Percentiles rank a stretch among this genome's conserved stretches.
Evolutionary conservation across 1,140 invertebrate species (phyloP).

Genomic region (Linepithema humile): DNA sequence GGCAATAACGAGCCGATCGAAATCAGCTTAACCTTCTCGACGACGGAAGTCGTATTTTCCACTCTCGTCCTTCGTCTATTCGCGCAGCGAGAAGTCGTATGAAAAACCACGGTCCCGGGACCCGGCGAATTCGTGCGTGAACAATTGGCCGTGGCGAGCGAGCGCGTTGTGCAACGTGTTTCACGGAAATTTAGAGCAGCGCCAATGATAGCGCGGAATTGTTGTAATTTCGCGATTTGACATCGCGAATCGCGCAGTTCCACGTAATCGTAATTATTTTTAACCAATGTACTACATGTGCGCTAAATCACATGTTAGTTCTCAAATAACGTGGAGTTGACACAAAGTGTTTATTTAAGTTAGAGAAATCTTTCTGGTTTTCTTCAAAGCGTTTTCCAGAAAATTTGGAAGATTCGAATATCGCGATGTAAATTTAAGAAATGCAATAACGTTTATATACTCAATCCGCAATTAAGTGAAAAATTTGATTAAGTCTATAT

Average conservation of each 20-base stretch:
- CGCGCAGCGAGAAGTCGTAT: constrained; percentile 24
- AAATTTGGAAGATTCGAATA: neutral
- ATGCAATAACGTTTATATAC: neutral
- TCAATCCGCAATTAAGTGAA: neutral
- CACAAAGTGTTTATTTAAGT: neutral
- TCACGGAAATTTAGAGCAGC: constrained; percentile 50
- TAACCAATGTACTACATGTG: constrained; percentile 26
- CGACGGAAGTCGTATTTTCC: constrained; percentile 23
- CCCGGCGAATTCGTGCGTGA: constrained; percentile 74
- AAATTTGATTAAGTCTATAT: neutral
- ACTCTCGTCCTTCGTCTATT: constrained; percentile 44
- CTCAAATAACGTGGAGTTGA: neutral
- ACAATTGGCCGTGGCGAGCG: constrained; percentile 55
- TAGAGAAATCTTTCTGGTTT: neutral
- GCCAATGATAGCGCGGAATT: constrained; percentile 32
- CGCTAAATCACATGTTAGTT: neutral
- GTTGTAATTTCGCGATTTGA: constrained; percentile 6
- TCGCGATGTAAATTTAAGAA: neutral
- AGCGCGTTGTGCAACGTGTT: constrained; percentile 33
- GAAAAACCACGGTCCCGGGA: constrained; percentile 49
- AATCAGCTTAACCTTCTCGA: constrained; percentile 12
- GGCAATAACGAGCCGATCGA: constrained; percentile 5
- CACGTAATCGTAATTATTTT: constrained; percentile 48
- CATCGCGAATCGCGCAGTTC: neutral
- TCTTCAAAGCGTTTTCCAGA: neutral